Conservation (phyloP, 2,113 vertebrate species). For the Dromas ardeola region DNA sequence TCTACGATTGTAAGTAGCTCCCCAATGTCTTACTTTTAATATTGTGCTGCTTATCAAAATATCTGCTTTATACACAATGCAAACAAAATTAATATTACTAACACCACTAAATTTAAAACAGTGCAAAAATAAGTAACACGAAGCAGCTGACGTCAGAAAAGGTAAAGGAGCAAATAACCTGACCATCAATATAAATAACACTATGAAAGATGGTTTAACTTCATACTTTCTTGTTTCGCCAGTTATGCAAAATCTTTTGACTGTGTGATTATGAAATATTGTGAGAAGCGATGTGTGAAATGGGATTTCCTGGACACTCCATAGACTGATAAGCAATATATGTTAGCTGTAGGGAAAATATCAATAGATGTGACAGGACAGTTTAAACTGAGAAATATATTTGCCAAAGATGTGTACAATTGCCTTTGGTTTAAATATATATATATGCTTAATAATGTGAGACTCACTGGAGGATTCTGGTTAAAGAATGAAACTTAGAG, state of each 20-base stretch:
- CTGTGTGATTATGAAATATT: constrained; percentile 3
- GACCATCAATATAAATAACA: neutral
- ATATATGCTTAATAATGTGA: neutral
- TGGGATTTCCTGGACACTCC: neutral
- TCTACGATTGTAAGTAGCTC: neutral
- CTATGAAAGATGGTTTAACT: neutral
- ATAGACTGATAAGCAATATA: neutral
- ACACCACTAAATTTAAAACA: neutral
- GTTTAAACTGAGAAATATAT: neutral
- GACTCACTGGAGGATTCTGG: neutral
- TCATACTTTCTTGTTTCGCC: neutral
- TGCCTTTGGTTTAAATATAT: neutral
- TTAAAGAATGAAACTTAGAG: neutral
- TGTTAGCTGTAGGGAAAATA: neutral
- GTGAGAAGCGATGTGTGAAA: constrained; percentile 16
- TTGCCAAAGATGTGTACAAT: neutral
- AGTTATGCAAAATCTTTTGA: constrained; percentile 11
- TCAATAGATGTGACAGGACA: neutral
- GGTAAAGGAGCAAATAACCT: neutral
- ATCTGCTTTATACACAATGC: neutral
- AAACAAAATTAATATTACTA: neutral
- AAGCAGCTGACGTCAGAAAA: neutral
- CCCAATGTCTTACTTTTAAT: neutral
- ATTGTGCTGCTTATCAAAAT: neutral
- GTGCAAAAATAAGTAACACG: neutral